These are phyloP conservation scores for Diarsia brunnea DNA, from an alignment of 2,888 invertebrate genomes.

Conservation along the genomic window DNA sequence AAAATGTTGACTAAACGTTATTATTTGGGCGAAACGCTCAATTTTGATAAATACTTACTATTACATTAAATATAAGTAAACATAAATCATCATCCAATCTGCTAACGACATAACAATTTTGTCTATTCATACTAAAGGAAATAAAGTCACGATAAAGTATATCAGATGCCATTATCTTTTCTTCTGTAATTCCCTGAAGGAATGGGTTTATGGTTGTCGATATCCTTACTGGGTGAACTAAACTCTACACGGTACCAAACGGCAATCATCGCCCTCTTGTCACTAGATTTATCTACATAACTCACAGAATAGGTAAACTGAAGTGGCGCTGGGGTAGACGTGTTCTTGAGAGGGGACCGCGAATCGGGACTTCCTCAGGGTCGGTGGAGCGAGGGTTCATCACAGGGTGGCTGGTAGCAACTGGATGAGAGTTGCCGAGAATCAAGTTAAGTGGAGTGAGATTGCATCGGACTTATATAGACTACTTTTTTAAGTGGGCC, in stretches of 20 bases:
- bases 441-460: no score
- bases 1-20: neutral
- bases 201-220: neutral
- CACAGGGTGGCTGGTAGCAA: no score
- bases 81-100: neutral
- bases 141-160: neutral
- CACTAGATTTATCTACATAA: no score
- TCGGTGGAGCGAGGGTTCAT: no score
- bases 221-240: neutral
- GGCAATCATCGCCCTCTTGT: neutral
- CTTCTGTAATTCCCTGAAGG: neutral
- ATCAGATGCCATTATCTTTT: neutral
- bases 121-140: neutral
- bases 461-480: no score
- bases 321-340: no score
- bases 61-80: neutral
- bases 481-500: neutral
- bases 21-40: neutral
- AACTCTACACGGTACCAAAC: neutral
- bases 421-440: no score
- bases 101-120: neutral
- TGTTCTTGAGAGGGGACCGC: no score
- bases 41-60: neutral
- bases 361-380: no score
- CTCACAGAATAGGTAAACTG: no score